Evolutionary conservation across 2,888 invertebrate genomes (phyloP), one percentile per base, ranked within the genome.

Genomic region (Acanthosepion lycidas): DNA sequence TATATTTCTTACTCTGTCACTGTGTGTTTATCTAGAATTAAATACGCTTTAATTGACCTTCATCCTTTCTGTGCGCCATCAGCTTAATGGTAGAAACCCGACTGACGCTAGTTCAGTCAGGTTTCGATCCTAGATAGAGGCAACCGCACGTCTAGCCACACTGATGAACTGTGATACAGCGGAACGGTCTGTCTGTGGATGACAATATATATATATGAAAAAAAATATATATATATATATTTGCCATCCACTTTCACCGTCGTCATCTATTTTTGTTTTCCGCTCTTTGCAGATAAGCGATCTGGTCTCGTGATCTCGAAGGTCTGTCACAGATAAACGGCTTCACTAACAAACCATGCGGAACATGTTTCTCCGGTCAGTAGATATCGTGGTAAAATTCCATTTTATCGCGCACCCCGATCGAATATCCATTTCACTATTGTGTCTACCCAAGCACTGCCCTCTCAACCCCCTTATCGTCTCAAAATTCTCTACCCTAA

Each of bases 341-440:
- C 78, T 78, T 78, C 78, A n/a, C n/a, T 3, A 33, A 78, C 78
- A 15, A n/a, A 78, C 78, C n/a, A 78, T 15, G 78, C 78, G n/a
- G 9, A 15, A 78, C 78, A 78, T 78, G 78, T 78, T 78, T 78
- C 78, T 1, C 78, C n/a, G 78, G 78, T 28, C 78, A 28, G n/a
- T n/a, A 78, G n/a, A 78, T 78, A 78, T 78, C 78, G n/a, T 78
- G n/a, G 78, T 78, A 78, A 78, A 78, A 78, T 78, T 78, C 78
- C 78, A 78, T 78, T 33, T 78, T 78, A 78, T 78, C 78, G 78
- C n/a, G 33, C 12, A 4, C 78, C 78, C 78, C 0, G 78, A 78
- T n/a, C n/a, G 78, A n/a, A 78, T 78, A 78, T 78, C 78, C n/a
- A 78, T 78, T 78, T 78, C n/a, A 15, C n/a, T 5, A 78, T 78